Conservation (phyloP, 2,888 invertebrate species). For the Papilio gigon region DNA sequence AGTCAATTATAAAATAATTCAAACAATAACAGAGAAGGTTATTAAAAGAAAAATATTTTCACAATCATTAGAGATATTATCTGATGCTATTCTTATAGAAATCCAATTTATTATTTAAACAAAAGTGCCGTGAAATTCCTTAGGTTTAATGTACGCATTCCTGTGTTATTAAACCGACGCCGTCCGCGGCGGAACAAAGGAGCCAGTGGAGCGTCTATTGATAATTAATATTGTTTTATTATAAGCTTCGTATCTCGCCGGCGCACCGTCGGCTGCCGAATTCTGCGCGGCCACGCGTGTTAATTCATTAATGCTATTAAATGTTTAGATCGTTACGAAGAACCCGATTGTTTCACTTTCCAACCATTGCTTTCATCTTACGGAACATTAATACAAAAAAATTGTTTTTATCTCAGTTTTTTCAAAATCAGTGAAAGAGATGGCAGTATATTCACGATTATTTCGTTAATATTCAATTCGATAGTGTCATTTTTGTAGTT, state of each 20-base stretch:
- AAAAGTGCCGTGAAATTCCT: constrained; percentile 67
- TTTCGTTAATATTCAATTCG: no score
- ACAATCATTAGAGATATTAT: constrained; percentile 53
- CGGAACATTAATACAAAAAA: not conserved
- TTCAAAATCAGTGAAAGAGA: no score
- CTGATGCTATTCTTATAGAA: constrained; percentile 61
- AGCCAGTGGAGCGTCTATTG: constrained; percentile 59
- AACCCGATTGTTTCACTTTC: constrained; percentile 10
- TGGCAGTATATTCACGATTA: no score
- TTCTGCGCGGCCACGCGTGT: constrained; percentile 61
- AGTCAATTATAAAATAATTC: not conserved
- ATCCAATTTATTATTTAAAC: constrained; percentile 75
- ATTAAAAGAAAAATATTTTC: constrained; percentile 46
- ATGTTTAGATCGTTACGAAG: constrained; percentile 56
- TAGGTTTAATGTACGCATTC: constrained; percentile 73
- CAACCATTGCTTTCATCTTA: not conserved
- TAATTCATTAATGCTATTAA: constrained; percentile 66
- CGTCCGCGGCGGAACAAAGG: constrained; percentile 54
- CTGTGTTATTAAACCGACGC: constrained; percentile 66
- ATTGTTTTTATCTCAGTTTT: not conserved
- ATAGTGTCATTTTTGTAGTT: no score
- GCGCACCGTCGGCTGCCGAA: constrained; percentile 55
- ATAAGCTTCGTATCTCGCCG: constrained; percentile 69
- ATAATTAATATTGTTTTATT: constrained; percentile 78
- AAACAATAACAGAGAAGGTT: constrained; percentile 43